phyloP scores from a whole-genome alignment of 2,113 vertebrate genomes.

The Gymnocephalus cernua region DNA sequence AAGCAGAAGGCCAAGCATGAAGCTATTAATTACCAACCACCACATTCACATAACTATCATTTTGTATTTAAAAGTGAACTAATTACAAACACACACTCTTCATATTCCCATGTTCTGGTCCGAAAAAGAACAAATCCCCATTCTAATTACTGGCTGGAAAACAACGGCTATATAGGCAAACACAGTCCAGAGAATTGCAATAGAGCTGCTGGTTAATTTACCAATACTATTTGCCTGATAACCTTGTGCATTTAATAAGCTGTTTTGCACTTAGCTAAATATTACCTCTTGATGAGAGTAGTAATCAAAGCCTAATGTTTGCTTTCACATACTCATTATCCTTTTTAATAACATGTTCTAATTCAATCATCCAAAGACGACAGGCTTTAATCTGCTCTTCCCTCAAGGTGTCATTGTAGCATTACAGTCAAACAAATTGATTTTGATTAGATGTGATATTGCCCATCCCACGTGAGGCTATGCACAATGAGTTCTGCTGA shows the following conservation, averaged over 20 bases:
- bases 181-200: constrained; percentile 55
- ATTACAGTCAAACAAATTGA: constrained; percentile 72
- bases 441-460: constrained; percentile 71
- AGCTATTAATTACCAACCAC: constrained; percentile 54
- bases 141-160: constrained; percentile 71
- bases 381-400: constrained; percentile 71
- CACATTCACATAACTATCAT: constrained; percentile 28
- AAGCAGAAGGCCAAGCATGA: constrained; percentile 7
- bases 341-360: constrained; percentile 83
- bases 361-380: constrained; percentile 77
- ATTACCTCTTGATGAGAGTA: constrained; percentile 77
- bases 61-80: constrained; percentile 37
- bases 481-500: constrained; percentile 10
- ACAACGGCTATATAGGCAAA: constrained; percentile 60
- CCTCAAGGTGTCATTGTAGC: constrained; percentile 73
- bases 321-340: constrained; percentile 79
- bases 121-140: constrained; percentile 17
- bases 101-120: constrained; percentile 10
- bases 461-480: constrained; percentile 35
- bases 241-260: constrained; percentile 75
- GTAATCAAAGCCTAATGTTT: constrained; percentile 80
- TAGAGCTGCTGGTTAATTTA: constrained; percentile 62
- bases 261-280: constrained; percentile 73
- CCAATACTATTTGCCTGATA: constrained; percentile 72
- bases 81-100: constrained; percentile 10